These are phyloP conservation scores for Agrenia bidenticulata DNA, from an alignment of 2,888 invertebrate species.

Conservation along the genomic window DNA sequence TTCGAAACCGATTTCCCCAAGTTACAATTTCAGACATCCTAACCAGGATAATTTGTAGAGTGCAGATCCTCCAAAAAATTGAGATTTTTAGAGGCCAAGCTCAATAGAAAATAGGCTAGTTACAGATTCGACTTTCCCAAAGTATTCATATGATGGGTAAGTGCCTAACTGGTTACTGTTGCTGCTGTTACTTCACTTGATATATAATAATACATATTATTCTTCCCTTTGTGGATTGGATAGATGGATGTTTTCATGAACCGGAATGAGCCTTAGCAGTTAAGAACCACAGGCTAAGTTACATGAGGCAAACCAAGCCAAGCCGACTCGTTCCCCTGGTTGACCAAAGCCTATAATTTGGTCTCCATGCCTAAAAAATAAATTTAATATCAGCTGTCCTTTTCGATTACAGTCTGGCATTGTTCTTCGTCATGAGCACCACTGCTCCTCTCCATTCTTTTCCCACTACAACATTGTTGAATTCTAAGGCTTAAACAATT, in stretches of 20 bases:
- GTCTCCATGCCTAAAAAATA: conserved; percentile 52
- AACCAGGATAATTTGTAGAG: no score
- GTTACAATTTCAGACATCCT: no score
- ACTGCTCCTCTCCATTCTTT: conserved; percentile 29
- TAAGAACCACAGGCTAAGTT: conserved; percentile 18
- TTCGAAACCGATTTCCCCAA: no score
- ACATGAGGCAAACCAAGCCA: conserved; percentile 37
- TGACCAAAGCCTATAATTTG: conserved; percentile 54
- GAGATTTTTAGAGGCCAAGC: no score
- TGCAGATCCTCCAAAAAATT: no score
- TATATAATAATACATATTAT: conserved; percentile 25
- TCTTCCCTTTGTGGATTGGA: conserved; percentile 17
- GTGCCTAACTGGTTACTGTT: conserved; percentile 15
- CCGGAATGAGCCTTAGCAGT: conserved; percentile 19
- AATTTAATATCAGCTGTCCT: conserved; percentile 54
- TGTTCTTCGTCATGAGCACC: conserved; percentile 52
- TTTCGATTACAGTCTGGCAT: conserved; percentile 53
- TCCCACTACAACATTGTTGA: no score
- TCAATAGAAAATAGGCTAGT: no score
- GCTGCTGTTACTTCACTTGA: conserved; percentile 11
- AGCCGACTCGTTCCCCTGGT: conserved; percentile 50
- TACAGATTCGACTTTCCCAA: no score
- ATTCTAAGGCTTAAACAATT: no score
- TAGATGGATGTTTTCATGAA: conserved; percentile 20
- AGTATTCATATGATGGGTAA: not conserved